Conservation (phyloP, 1,140 invertebrate genomes). For the Drosophila rufa region DNA sequence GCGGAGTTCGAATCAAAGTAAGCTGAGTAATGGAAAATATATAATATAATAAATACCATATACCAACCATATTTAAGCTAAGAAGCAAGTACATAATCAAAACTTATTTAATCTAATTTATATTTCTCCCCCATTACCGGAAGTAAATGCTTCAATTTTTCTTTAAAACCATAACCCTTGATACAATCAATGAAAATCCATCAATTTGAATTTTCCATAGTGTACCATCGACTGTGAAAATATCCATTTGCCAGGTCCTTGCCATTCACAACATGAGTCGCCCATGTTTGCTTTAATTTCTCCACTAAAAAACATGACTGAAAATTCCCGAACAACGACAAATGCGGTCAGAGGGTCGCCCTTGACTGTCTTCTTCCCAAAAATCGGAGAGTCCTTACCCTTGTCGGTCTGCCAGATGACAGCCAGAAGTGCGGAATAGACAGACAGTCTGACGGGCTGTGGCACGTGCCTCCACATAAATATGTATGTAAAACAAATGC, state of each 20-base stretch:
- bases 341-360: slow-evolving; percentile 34
- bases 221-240: slow-evolving; percentile 19
- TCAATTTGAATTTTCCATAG: background rate
- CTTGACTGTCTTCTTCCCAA: slow-evolving; percentile 2
- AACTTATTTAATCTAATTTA: no score
- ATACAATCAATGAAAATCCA: background rate
- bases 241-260: slow-evolving; percentile 7
- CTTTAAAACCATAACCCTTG: background rate
- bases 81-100: no score
- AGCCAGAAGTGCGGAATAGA: slow-evolving; percentile 33
- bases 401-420: slow-evolving; percentile 24
- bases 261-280: slow-evolving; percentile 23
- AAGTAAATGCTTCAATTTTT: background rate
- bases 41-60: no score
- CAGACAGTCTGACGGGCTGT: slow-evolving; percentile 33
- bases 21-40: no score
- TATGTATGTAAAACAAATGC: slow-evolving; percentile 51
- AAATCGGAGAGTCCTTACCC: slow-evolving; percentile 11
- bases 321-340: slow-evolving; percentile 25
- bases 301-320: slow-evolving; percentile 43
- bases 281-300: slow-evolving; percentile 49
- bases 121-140: no score
- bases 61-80: no score
- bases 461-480: slow-evolving; percentile 57
- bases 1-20: background rate